Evolutionary conservation across 37 sponge, comb jelly and placozoan genomes (phyloP).

Genomic region (Ianthella basta): DNA sequence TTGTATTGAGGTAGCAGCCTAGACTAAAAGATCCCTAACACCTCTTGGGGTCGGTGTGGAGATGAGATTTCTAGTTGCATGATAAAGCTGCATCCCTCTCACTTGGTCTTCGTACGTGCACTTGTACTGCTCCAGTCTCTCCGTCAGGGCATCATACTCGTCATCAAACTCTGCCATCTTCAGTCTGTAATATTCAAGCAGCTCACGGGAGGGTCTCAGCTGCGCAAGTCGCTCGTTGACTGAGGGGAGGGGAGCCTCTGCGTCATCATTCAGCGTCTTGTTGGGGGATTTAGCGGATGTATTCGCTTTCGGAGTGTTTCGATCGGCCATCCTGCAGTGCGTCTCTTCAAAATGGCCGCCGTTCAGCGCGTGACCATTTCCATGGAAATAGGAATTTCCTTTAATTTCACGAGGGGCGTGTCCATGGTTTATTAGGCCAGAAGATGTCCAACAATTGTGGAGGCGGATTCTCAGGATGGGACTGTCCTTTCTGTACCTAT

Average conservation of each 20-base stretch:
- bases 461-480: constrained; percentile 20
- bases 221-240: constrained; percentile 72
- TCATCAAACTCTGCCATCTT: constrained; percentile 96
- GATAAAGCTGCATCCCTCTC: background rate
- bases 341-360: too few relatives aligned
- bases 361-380: background rate
- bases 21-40: too few relatives aligned
- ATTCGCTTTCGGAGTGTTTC: too few relatives aligned
- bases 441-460: too few relatives aligned
- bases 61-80: too few relatives aligned
- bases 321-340: too few relatives aligned
- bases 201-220: constrained; percentile 86
- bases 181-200: constrained; percentile 94
- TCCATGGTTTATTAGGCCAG: too few relatives aligned
- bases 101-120: constrained; percentile 77
- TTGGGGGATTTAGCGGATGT: too few relatives aligned
- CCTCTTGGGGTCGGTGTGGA: too few relatives aligned
- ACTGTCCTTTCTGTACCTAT: constrained; percentile 37
- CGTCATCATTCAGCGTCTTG: background rate
- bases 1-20: too few relatives aligned
- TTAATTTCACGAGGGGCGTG: background rate
- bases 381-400: background rate
- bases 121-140: constrained; percentile 84
- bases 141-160: constrained; percentile 81
- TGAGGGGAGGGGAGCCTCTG: constrained; percentile 5